Evolutionary conservation across 2,797 vertebrate species (phyloP).

Genomic region (Glossophaga mutica): DNA sequence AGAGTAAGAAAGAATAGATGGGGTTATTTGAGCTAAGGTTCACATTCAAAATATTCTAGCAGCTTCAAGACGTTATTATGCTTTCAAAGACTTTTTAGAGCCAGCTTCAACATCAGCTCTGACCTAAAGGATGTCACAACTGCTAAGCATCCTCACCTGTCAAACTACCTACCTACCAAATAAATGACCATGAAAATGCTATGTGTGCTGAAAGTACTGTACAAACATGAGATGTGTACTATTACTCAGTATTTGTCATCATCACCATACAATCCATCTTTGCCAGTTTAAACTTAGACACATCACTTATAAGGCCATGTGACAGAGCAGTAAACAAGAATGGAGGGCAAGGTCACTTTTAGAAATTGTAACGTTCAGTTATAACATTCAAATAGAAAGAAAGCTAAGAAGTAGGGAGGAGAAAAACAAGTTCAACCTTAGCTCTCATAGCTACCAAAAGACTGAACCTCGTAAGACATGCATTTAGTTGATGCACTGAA

Average conservation of each 20-base stretch:
- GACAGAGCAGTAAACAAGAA: not conserved
- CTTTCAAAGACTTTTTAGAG: slow-evolving; percentile 37
- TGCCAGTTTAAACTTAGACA: not conserved
- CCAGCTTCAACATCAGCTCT: not conserved
- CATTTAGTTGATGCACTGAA: not conserved
- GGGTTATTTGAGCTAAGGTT: not conserved
- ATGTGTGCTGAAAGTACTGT: not conserved
- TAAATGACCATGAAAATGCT: not conserved
- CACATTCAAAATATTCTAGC: not conserved
- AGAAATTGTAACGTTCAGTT: slow-evolving; percentile 23
- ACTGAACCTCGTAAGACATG: not conserved
- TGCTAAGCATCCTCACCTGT: not conserved
- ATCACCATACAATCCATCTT: not conserved
- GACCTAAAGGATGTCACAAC: not conserved
- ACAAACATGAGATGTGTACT: not conserved
- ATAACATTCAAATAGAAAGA: not conserved
- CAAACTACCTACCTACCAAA: no score
- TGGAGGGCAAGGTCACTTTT: not conserved
- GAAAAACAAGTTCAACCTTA: not conserved
- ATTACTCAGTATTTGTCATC: not conserved
- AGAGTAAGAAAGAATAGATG: not conserved
- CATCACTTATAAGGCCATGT: not conserved
- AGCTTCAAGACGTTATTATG: not conserved
- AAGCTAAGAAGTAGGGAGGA: not conserved
- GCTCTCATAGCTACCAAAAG: not conserved